Conservation (phyloP, 2,797 vertebrate genomes). For the Chelon auratus region DNA sequence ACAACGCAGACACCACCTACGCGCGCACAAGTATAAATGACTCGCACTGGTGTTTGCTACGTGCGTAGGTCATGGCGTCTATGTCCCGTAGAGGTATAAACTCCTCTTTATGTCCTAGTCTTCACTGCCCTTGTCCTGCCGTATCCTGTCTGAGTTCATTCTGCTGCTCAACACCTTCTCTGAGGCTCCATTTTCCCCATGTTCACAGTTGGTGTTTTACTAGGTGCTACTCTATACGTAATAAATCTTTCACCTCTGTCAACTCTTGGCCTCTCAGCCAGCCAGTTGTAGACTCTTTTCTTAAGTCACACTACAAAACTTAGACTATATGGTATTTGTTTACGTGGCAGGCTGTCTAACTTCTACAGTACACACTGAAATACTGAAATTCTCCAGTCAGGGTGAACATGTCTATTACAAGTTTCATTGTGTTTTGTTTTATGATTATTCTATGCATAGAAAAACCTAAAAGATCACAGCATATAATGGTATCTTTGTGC, state of each 20-base stretch:
- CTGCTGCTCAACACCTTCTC: slow-evolving; percentile 13
- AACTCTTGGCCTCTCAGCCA: slow-evolving; percentile 13
- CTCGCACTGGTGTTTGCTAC: too few relatives aligned
- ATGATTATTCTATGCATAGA: too few relatives aligned
- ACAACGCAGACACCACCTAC: too few relatives aligned
- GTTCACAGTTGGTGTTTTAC: slow-evolving; percentile 27
- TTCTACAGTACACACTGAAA: background rate
- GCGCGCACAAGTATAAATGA: too few relatives aligned
- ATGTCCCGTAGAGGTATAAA: too few relatives aligned
- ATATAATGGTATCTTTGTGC: too few relatives aligned
- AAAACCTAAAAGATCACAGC: too few relatives aligned
- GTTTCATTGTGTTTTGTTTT: too few relatives aligned
- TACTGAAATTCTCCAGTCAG: background rate
- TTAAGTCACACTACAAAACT: slow-evolving; percentile 5
- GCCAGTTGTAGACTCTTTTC: slow-evolving; percentile 4
- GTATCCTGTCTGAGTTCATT: background rate
- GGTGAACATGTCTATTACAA: too few relatives aligned
- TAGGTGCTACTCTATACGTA: slow-evolving; percentile 10
- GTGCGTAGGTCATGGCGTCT: too few relatives aligned
- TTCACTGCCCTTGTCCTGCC: background rate
- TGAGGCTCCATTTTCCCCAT: slow-evolving; percentile 11
- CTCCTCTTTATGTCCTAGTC: background rate
- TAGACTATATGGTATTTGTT: slow-evolving; percentile 9
- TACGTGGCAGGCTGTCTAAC: background rate
- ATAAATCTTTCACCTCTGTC: slow-evolving; percentile 48